Base-by-base conservation (phyloP, 2,888 invertebrate species). In the Platynereis dumerilii region DNA sequence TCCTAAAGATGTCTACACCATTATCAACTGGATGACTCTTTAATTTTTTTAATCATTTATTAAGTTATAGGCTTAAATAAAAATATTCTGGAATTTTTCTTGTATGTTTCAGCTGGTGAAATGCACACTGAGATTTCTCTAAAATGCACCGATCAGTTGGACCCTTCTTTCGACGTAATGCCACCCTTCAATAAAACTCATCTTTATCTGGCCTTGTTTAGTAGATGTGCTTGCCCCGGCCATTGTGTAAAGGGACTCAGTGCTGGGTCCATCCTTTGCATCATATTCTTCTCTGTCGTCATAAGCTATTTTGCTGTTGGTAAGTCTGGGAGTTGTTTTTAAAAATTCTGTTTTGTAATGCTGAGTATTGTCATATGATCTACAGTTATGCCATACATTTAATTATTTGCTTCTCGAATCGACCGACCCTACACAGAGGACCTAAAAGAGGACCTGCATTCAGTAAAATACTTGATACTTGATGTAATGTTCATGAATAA, bases 231-330 rank as follows among this genome's bases (percentile, higher is more conserved):
- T 2, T 62, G 62, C 28, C 29, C 56, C 2, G 22, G 24, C 17
- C 12, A 15, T 22, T 44, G 56, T 39, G 29, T 28, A 5, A 20
- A 29, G 20, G 12, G 34, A 3, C 44, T 76, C 59, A 74, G 74
- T 56, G 56, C 64, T 12, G 75, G 75, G 1, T 69, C 72, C 7
- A 65, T 75, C 28, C 52, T 75, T 0, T 61, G 72, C 45, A 63
- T 75, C 7, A 63, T 69, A 17, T 73, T 73, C 63, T 66, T 74
- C 59, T 67, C 72, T 2, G n/a, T 67, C 1, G 15, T 72, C 1
- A 39, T 65, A 1, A 54, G 65, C 1, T 76, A 76, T 57, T 65
- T 76, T 22, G 69, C 70, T 61, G 70, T 73, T 44, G 76, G 76
- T 76, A 64, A 73, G 74, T 65, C 5, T n/a, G n/a, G 44, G 17